Evolutionary conservation across 2,797 vertebrate genomes (phyloP).

Genomic region (Pelobates cultripes): DNA sequence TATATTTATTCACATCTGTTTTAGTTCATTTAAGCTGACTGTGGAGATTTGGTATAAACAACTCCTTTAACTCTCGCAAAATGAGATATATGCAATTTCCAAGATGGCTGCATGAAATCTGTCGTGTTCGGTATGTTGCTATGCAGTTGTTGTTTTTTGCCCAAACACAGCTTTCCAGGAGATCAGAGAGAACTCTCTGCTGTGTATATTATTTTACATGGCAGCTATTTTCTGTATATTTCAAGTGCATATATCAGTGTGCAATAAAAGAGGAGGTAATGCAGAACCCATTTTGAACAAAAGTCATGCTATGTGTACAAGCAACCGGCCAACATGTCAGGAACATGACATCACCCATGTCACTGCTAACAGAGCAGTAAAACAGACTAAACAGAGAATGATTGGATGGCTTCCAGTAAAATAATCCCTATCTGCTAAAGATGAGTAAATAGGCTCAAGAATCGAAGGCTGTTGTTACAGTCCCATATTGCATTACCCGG

Average conservation of each 20-base stretch:
- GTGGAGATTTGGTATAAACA: neutral
- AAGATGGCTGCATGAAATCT: neutral
- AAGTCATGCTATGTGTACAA: neutral
- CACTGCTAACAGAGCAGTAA: neutral
- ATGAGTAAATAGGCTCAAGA: neutral
- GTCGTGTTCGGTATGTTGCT: neutral
- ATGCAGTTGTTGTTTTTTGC: neutral
- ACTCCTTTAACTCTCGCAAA: neutral
- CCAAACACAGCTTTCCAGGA: neutral
- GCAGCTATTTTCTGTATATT: neutral
- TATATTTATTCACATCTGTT: too few relatives aligned
- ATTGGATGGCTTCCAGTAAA: neutral
- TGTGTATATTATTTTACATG: neutral
- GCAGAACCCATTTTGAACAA: neutral
- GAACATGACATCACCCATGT: neutral
- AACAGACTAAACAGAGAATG: neutral
- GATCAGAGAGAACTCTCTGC: neutral
- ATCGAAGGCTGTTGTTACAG: neutral
- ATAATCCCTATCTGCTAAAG: neutral
- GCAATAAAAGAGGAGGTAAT: neutral
- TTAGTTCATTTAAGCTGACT: too few relatives aligned
- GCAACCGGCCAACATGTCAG: neutral
- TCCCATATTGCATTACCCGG: too few relatives aligned
- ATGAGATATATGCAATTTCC: neutral
- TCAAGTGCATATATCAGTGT: neutral